Percentiles rank a stretch among this genome's conserved stretches.
These are phyloP conservation scores for Rhinatrema bivittatum DNA, from an alignment of 2,797 vertebrate genomes.

Conservation along the genomic window DNA sequence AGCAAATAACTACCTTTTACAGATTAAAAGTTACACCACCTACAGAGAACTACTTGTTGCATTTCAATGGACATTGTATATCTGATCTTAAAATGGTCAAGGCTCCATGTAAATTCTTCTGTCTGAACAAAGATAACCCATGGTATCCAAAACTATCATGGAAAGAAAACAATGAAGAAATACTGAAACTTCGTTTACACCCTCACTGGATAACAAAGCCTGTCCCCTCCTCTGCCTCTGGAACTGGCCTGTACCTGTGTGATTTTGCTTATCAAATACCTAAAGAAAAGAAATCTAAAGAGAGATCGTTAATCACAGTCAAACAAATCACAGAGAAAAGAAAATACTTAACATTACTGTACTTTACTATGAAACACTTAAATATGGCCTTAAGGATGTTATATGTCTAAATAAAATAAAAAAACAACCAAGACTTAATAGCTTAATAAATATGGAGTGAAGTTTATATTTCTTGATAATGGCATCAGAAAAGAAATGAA, in stretches of 20 bases:
- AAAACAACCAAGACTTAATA: conserved; percentile 83
- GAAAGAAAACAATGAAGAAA: conserved; percentile 47
- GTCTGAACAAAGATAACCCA: too few species aligned
- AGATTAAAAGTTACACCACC: too few species aligned
- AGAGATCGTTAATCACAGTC: conserved; percentile 97
- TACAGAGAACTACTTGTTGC: too few species aligned
- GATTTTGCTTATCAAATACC: conserved; percentile 89
- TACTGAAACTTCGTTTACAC: conserved; percentile 78
- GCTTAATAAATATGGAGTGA: conserved; percentile 64
- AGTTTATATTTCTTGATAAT: conserved; percentile 50
- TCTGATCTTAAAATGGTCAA: conserved; percentile 31
- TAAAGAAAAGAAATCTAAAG: conserved; percentile 98
- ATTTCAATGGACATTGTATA: too few species aligned
- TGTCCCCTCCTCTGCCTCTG: conserved; percentile 61
- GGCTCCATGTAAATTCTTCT: too few species aligned
- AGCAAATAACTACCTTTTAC: too few species aligned
- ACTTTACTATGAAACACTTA: conserved; percentile 84
- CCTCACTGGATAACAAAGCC: conserved; percentile 62
- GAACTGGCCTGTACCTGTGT: conserved; percentile 98
- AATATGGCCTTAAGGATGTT: conserved; percentile 71
- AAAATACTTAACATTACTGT: conserved; percentile 94
- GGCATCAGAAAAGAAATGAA: conserved; percentile 52
- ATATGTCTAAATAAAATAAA: conserved; percentile 71
- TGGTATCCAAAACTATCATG: too few species aligned
- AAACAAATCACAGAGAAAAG: conserved; percentile 89